A percentile compares a stretch with the other conserved stretches of the same genome.
phyloP scores from a whole-genome alignment of 2,888 invertebrate genomes.

The Coelinius sp. region DNA sequence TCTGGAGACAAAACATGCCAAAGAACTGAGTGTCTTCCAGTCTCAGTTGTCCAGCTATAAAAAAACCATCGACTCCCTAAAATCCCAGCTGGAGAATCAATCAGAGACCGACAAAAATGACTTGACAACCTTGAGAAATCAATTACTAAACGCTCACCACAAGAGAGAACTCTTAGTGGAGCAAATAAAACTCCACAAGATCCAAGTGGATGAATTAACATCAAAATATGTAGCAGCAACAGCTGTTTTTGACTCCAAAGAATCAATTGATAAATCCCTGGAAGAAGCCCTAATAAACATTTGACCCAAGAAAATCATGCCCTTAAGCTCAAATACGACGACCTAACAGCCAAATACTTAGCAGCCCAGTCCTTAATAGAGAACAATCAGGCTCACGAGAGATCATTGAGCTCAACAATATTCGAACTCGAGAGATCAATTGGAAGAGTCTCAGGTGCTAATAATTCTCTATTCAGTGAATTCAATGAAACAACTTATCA shows the following conservation, averaged over 20 bases:
- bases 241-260: slow-evolving; percentile 64
- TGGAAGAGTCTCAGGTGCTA: slow-evolving; percentile 61
- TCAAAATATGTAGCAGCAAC: slow-evolving; percentile 61
- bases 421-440: slow-evolving; percentile 60
- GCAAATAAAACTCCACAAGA: slow-evolving; percentile 61
- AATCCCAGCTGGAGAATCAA: slow-evolving; percentile 59
- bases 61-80: slow-evolving; percentile 62
- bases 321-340: slow-evolving; percentile 59
- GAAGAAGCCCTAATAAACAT: slow-evolving; percentile 63
- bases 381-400: slow-evolving; percentile 58
- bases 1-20: slow-evolving; percentile 61
- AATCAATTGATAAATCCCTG: slow-evolving; percentile 66
- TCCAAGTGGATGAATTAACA: slow-evolving; percentile 64
- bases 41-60: slow-evolving; percentile 61
- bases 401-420: slow-evolving; percentile 55
- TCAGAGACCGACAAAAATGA: slow-evolving; percentile 53
- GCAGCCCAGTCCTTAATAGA: slow-evolving; percentile 61
- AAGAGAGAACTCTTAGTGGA: slow-evolving; percentile 60
- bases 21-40: slow-evolving; percentile 64
- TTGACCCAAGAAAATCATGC: slow-evolving; percentile 60
- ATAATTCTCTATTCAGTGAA: slow-evolving; percentile 55
- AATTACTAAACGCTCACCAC: slow-evolving; percentile 54
- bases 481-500: slow-evolving; percentile 65
- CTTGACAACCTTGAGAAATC: slow-evolving; percentile 52
- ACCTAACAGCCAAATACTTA: slow-evolving; percentile 60